Evolutionary conservation across 2,797 vertebrate genomes (phyloP), one percentile per base, ranked within the genome.

Genomic region (Otus scops): DNA sequence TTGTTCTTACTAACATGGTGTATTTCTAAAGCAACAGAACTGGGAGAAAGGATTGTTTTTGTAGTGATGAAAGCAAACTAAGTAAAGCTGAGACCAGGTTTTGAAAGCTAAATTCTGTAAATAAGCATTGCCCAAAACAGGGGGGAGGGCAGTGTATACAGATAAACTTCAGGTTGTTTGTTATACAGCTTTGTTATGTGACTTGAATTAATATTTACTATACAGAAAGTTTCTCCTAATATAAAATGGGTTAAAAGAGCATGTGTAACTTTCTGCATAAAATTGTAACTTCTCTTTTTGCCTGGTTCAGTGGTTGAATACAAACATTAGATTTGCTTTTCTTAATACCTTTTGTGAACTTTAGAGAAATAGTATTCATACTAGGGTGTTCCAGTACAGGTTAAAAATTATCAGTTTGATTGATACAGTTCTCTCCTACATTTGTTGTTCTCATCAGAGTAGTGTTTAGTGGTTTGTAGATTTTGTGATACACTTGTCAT

Each of bases 21-120:
- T 30, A 60, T 95, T 95, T 95, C 83, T 73, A 92, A 95, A 95
- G 85, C 77, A 82, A 11, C 74, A 88, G 83, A 87, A 82, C 36
- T 38, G 32, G 67, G 48, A 77, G 74, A 88, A 87, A 77, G 59
- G 56, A 50, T 95, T 96, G 83, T 8, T 96, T 94, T 79, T 82
- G 67, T 88, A 81, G 51, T 90, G 67, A 48, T 90, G 85, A 89
- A 95, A 92, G 67, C 50, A 87, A 93, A 83, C 41, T 68, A 73
- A 88, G 38, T 57, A 81, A 82, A 89, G n/a, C 77, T 82, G 59
- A 91, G 54, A 85, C 26, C 13, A 39, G 38, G 32, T 89, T 89
- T 94, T 60, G 74, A 86, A 88, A 91, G 57, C 81, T 76, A 41
- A 87, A 50, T 76, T 87, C 80, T 90, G 13, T 79, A 85, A 78